Evolutionary conservation across 2,797 vertebrate species (phyloP), one percentile per base, ranked within the genome.

Genomic region (Dendrocincla fuliginosa): DNA sequence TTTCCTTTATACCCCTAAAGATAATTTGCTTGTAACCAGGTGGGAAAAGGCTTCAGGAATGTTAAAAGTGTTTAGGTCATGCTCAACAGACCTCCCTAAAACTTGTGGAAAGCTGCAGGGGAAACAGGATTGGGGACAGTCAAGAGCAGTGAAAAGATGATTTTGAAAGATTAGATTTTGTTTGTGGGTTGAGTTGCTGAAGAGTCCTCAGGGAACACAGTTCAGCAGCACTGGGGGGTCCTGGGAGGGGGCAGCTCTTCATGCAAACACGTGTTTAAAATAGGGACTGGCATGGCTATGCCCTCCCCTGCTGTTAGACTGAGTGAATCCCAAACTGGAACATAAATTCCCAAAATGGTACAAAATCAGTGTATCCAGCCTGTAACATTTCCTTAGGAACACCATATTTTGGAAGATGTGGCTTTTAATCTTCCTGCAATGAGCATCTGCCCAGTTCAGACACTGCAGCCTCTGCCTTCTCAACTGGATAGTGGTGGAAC

Each of bases 211-310:
- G 78, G 32, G 37, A 20, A 18, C 57, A n/a, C 6, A 13, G 35
- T 19, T 19, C 46, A n/a, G 35, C 30, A 50, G 74, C 32, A 35
- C 67, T 27, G 22, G 49, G 68, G 33, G 13, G 11, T 47, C 47
- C 68, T 24, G 64, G 7, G 6, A 49, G 27, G 37, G 33, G 16
- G 32, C 16, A 5, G 11, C 52, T 77, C 35, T 10, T 35, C 6
- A 1, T 8, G 17, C 42, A 78, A 77, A 59, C 11, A 4, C 2
- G 22, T 28, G 2, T 16, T 53, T 44, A 20, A 42, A 30, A 49
- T 0, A 9, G 0, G 11, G 33, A 14, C 27, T 33, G 69, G 44
- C 47, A 35, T 27, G 52, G 41, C 55, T 65, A 3, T 6, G 4
- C 42, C 59, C 47, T 87, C 35, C 33, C 16, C 52, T 59, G 49